phyloP scores from a whole-genome alignment of 2,113 vertebrate species.

The Cnemophilus loriae region DNA sequence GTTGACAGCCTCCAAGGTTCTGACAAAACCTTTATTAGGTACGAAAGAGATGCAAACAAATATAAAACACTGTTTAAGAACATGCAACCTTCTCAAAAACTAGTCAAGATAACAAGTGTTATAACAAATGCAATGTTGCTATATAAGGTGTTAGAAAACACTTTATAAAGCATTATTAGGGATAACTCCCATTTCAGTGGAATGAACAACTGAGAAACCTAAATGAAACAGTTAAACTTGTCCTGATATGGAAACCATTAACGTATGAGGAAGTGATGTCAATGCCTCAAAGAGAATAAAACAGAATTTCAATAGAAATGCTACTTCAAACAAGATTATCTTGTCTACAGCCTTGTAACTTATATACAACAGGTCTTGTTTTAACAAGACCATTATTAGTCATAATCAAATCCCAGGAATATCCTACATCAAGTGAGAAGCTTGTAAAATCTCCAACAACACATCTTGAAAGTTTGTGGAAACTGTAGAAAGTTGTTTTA shows the following conservation, averaged over 20 bases:
- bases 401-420: background rate
- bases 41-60: background rate
- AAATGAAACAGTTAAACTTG: background rate
- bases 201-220: background rate
- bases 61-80: background rate
- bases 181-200: background rate
- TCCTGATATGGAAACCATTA: background rate
- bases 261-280: background rate
- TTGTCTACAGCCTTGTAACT: background rate
- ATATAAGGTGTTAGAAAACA: background rate
- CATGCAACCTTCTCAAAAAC: background rate
- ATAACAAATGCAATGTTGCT: background rate
- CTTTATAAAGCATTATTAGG: background rate
- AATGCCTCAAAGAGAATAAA: background rate
- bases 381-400: background rate
- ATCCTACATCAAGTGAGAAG: background rate
- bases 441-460: background rate
- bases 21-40: slow-evolving; percentile 81
- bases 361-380: background rate
- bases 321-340: background rate
- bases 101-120: background rate
- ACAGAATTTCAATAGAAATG: background rate
- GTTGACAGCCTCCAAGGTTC: slow-evolving; percentile 96
- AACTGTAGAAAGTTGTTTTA: background rate
- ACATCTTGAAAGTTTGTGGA: background rate